Evolutionary conservation across 2,888 invertebrate species (phyloP), one percentile per base, ranked within the genome.

Genomic region (Mythimna ferrago): DNA sequence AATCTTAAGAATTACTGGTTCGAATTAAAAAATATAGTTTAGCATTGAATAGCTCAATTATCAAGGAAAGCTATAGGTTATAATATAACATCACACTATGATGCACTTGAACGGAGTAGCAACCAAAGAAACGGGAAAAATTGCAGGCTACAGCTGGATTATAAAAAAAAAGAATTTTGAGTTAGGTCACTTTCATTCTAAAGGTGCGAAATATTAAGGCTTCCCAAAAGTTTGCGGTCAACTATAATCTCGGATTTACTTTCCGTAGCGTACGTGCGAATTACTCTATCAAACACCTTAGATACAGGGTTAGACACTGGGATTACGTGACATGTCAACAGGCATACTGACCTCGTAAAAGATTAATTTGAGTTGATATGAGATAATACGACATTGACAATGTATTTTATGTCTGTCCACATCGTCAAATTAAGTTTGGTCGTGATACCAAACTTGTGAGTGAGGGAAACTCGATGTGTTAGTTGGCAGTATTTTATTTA

Each of bases 281-380:
- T 68, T 53, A 68, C 51, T 61, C 66, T 44, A 10, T 35, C 26
- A 66, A 63, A 57, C 16, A 66, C 60, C 62, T 63, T 21, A 38
- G 16, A 41, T 54, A 38, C 14, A 38, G 38, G 38, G 16, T 63
- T 54, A 51, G 35, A 67, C 63, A 64, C 64, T 61, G 64, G n/a
- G 26, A 16, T 14, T 21, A 58, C 38, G 38, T 57, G 38, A 63
- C 53, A 32, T 38, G 51, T 57, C 48, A n/a, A 21, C 35, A 56
- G 35, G 65, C 48, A 78, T 56, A 57, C 53, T 82, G 71, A 82
- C 75, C 80, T 81, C 80, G 51, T 78, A 74, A 61, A 68, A 81
- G 54, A 73, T 81, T 85, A 75, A 78, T 72, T 65, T 71, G 60
- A 51, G 57, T 65, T 35, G 11, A 66, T 78, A 64, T 65, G 41